Conservation (phyloP, 2,113 vertebrate species). For the Sinocyclocheilus anshuiensis region DNA sequence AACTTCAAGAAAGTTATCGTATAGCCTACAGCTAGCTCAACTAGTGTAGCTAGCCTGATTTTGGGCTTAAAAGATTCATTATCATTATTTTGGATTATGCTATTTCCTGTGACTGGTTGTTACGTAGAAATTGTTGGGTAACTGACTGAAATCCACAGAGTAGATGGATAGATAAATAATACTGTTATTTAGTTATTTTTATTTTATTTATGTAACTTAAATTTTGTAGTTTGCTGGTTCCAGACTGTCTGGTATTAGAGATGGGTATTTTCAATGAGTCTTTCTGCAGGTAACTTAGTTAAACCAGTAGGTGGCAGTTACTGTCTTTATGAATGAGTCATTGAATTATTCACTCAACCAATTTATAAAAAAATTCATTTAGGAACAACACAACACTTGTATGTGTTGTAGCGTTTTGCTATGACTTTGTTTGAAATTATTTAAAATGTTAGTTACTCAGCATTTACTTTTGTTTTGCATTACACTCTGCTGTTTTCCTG, state of each 20-base stretch:
- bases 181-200: background rate
- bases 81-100: background rate
- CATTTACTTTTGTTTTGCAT: too few relatives aligned
- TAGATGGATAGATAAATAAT: background rate
- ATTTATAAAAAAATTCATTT: background rate
- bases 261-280: background rate
- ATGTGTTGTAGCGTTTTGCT: too few relatives aligned
- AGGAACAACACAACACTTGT: too few relatives aligned
- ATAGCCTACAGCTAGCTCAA: background rate
- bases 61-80: too few relatives aligned
- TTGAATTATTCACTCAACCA: background rate
- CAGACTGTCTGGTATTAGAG: background rate
- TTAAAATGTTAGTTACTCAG: too few relatives aligned
- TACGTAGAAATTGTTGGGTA: background rate
- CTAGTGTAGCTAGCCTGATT: background rate
- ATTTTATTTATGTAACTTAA: background rate
- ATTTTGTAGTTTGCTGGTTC: background rate
- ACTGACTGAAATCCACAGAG: too few relatives aligned
- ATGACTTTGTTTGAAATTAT: too few relatives aligned
- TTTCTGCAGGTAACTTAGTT: background rate
- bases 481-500: too few relatives aligned
- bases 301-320: background rate
- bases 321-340: background rate
- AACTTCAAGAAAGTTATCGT: constrained; percentile 35
- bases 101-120: background rate